A percentile compares a stretch with the other conserved stretches of the same genome.
Conservation (phyloP, 92 coral and sea anemone genomes). For the Plumapathes pennacea region DNA sequence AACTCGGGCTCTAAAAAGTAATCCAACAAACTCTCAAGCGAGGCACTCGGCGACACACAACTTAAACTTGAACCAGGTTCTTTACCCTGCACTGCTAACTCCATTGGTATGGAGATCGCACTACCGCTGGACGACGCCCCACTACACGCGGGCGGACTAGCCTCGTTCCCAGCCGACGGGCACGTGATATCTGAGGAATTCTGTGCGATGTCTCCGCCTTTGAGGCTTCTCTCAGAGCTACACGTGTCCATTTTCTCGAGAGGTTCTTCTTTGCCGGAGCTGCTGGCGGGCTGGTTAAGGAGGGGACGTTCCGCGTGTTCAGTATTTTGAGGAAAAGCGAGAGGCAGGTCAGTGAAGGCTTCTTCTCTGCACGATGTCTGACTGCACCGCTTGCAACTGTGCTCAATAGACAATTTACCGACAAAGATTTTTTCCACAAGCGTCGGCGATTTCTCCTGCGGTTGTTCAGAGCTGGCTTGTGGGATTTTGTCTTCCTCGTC, state of each 20-base stretch:
- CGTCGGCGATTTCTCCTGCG: not conserved
- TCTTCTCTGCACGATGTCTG: conserved; percentile 80
- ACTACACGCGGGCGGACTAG: conserved; percentile 38
- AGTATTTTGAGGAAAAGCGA: conserved; percentile 81
- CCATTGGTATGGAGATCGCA: conserved; percentile 40
- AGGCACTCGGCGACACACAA: conserved; percentile 42
- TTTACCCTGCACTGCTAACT: conserved; percentile 23
- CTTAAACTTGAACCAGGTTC: conserved; percentile 47
- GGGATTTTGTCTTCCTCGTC: conserved; percentile 78
- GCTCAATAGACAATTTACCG: conserved; percentile 82
- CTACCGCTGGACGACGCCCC: conserved; percentile 35
- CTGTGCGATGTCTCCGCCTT: conserved; percentile 89
- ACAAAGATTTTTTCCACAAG: conserved; percentile 82
- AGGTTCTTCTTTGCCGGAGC: conserved; percentile 15
- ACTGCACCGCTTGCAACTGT: conserved; percentile 75
- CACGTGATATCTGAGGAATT: conserved; percentile 43
- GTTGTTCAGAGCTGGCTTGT: not conserved
- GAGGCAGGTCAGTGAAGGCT: conserved; percentile 85
- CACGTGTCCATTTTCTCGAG: conserved; percentile 42
- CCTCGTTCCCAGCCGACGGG: conserved; percentile 35
- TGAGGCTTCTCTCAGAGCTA: conserved; percentile 68
- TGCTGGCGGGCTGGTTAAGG: conserved; percentile 5
- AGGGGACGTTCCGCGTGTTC: conserved; percentile 23
- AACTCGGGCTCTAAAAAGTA: conserved; percentile 90
- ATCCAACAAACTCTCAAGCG: conserved; percentile 74